Conservation (phyloP, 2,888 invertebrate species). For the Aethes cnicana region DNA sequence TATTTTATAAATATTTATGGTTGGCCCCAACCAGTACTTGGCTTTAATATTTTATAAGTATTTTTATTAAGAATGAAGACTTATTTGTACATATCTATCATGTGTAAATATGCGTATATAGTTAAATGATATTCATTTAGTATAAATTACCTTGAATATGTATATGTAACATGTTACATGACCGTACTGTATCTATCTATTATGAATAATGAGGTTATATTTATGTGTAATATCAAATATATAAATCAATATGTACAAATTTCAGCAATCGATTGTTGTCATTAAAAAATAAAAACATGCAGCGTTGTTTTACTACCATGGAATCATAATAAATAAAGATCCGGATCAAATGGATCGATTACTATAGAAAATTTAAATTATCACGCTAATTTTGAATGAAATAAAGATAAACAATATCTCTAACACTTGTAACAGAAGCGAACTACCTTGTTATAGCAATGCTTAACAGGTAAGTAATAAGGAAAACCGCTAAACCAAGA, state of each 20-base stretch:
- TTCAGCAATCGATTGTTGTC: conserved; percentile 32
- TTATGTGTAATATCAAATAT: conserved; percentile 1
- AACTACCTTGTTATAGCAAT: conserved; percentile 19
- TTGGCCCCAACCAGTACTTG: conserved; percentile 54
- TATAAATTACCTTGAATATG: background rate
- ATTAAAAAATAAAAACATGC: conserved; percentile 48
- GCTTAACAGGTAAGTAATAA: conserved; percentile 21
- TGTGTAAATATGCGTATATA: background rate
- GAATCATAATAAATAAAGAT: background rate
- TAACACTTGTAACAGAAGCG: conserved; percentile 4
- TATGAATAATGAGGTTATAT: conserved; percentile 3
- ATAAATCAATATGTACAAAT: conserved; percentile 10
- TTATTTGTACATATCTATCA: conserved; percentile 33
- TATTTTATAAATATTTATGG: conserved; percentile 40
- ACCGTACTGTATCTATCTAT: background rate
- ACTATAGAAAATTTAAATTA: background rate
- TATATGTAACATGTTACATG: background rate
- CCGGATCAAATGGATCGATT: background rate
- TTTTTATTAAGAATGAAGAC: conserved; percentile 43
- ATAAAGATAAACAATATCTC: background rate
- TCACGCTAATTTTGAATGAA: background rate
- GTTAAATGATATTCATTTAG: background rate
- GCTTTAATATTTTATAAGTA: conserved; percentile 72
- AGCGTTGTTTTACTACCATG: conserved; percentile 39
- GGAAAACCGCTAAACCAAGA: conserved; percentile 29